phyloP scores from a whole-genome alignment of 2,888 invertebrate genomes.

The Acrobasis repandana region DNA sequence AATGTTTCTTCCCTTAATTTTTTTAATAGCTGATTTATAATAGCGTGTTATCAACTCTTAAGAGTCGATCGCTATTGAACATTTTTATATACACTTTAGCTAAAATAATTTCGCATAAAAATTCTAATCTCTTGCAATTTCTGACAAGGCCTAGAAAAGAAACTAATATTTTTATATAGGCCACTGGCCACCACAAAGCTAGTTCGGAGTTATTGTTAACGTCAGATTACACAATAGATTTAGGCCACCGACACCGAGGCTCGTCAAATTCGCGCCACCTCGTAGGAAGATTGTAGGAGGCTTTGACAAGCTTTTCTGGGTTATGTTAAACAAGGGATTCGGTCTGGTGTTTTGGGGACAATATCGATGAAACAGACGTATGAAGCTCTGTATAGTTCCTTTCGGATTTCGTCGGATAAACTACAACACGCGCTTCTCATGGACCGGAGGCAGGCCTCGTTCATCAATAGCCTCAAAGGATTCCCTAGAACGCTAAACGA shows the following conservation, averaged over 20 bases:
- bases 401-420: no score
- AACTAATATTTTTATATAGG: slow-evolving; percentile 1
- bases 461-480: no score
- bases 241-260: slow-evolving; percentile 10
- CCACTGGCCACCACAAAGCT: slow-evolving; percentile 12
- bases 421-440: no score
- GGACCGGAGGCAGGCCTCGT: no score
- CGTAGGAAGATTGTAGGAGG: neutral
- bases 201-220: slow-evolving; percentile 1
- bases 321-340: neutral
- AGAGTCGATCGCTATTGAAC: no score
- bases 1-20: no score
- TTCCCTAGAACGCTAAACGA: no score
- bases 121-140: no score
- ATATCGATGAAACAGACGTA: neutral
- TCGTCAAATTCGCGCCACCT: slow-evolving; percentile 10
- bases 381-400: no score
- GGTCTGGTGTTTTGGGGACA: neutral
- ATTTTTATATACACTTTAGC: neutral
- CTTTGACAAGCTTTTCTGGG: slow-evolving; percentile 3
- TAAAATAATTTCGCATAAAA: neutral
- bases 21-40: no score
- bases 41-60: no score
- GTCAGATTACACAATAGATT: slow-evolving; percentile 15
- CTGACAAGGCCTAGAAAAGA: no score